A percentile compares a stretch with the other conserved stretches of the same genome.
Evolutionary conservation across 2,797 vertebrate genomes (phyloP).

Genomic region (Diceros bicornis): DNA sequence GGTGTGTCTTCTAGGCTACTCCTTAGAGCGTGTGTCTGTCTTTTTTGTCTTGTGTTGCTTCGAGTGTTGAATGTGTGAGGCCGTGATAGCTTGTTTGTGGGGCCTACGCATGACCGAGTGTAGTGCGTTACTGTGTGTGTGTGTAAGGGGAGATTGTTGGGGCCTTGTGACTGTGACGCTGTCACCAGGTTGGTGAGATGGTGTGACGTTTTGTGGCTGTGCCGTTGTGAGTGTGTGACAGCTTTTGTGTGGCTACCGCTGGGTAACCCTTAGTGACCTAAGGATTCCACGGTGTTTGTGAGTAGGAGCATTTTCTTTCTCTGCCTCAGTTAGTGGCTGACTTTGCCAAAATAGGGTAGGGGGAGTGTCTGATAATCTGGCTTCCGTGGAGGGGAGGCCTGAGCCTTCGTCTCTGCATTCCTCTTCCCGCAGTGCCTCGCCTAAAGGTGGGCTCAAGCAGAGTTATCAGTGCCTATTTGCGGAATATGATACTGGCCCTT

Average conservation of each 20-base stretch:
- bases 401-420: neutral
- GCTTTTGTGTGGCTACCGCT: neutral
- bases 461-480: neutral
- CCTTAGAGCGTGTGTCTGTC: neutral
- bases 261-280: neutral
- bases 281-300: neutral
- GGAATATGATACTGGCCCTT: neutral
- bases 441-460: neutral
- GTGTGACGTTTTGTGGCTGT: neutral
- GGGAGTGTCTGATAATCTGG: neutral
- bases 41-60: neutral
- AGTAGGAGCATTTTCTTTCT: neutral
- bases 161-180: neutral
- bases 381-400: neutral
- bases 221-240: neutral
- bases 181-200: neutral
- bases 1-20: neutral
- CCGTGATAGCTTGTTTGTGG: neutral
- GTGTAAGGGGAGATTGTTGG: neutral
- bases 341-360: neutral
- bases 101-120: neutral
- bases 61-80: neutral
- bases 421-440: neutral
- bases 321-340: neutral
- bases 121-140: neutral